phyloP scores from a whole-genome alignment of 2,888 invertebrate species.

The Ornithoptera alexandrae region DNA sequence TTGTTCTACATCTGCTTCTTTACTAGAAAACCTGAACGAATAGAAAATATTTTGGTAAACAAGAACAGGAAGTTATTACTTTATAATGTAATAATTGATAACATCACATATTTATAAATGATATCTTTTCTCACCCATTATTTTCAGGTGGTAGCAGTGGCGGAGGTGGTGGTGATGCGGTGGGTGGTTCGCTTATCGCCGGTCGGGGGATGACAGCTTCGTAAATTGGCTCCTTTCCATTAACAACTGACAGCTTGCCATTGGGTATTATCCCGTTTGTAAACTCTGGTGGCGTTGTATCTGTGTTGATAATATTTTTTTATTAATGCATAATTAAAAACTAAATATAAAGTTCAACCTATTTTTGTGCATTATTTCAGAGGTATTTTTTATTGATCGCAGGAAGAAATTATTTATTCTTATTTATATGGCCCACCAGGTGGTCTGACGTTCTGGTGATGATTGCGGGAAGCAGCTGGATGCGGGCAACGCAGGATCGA shows the following conservation, averaged over 20 bases:
- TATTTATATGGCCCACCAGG: too few species aligned
- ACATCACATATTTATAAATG: background rate
- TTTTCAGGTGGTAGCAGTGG: conserved; percentile 48
- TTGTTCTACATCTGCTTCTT: conserved; percentile 46
- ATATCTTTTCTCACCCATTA: conserved; percentile 52
- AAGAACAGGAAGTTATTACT: too few species aligned
- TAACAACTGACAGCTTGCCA: conserved; percentile 68
- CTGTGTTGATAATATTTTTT: conserved; percentile 37
- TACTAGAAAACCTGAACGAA: conserved; percentile 40
- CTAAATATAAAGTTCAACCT: background rate
- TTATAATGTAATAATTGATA: background rate
- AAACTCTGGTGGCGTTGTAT: conserved; percentile 67
- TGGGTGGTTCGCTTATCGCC: conserved; percentile 66
- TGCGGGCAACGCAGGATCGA: too few species aligned
- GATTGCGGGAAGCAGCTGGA: too few species aligned
- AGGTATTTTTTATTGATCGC: background rate
- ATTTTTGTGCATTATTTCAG: background rate
- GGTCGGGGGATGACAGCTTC: conserved; percentile 90
- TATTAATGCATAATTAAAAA: background rate
- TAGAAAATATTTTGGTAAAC: background rate
- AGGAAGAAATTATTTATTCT: too few species aligned
- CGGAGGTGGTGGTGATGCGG: conserved; percentile 52
- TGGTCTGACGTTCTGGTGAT: too few species aligned
- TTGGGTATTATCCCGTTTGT: conserved; percentile 76
- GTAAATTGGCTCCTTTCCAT: conserved; percentile 88